Evolutionary conservation across 2,888 invertebrate genomes (phyloP), one percentile per base, ranked within the genome.

Genomic region (Teleogryllus oceanicus): DNA sequence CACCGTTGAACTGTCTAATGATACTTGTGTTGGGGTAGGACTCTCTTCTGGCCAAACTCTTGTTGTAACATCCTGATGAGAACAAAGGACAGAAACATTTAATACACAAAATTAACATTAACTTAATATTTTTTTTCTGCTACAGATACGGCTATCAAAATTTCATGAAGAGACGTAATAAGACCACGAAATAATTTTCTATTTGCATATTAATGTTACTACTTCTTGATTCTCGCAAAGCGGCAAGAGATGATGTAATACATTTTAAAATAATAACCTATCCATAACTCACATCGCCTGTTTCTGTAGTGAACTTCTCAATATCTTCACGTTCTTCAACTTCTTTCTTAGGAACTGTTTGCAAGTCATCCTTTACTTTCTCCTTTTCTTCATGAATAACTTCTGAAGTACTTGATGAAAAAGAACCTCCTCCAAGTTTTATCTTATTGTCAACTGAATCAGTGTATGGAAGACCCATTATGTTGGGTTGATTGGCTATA

Each of bases 281-380:
- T 37, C 37, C 37, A 37, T 37, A 37, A 37, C 37, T 79, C 49
- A 78, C 62, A 76, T 80, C 80, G 5, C 78, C 78, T 16, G 78
- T 79, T 74, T 81, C 81, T 11, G 78, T 81, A 16, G 79, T 81
- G 51, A 81, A 81, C 16, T 81, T 81, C 11, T 81, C 80, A 2
- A 76, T 80, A 24, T 80, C 78, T 50, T 80, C 78, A 16, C 75
- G 20, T 37, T 76, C 74, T 18, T 75, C 80, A 49, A 37, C 37
- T 49, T 79, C 12, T 75, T 62, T 76, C 76, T 79, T 37, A 8
- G 37, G 37, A 8, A 37, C 37, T 37, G 24, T 11, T 18, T 8
- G 51, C n/a, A 12, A 74, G n/a, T 4, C 49, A 49, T 13, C 76
- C 24, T 74, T 81, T 77, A 5, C 13, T 21, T 20, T 81, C 4